phyloP scores from a whole-genome alignment of 2,113 vertebrate genomes.

The Mesembrinibis cayennensis region DNA sequence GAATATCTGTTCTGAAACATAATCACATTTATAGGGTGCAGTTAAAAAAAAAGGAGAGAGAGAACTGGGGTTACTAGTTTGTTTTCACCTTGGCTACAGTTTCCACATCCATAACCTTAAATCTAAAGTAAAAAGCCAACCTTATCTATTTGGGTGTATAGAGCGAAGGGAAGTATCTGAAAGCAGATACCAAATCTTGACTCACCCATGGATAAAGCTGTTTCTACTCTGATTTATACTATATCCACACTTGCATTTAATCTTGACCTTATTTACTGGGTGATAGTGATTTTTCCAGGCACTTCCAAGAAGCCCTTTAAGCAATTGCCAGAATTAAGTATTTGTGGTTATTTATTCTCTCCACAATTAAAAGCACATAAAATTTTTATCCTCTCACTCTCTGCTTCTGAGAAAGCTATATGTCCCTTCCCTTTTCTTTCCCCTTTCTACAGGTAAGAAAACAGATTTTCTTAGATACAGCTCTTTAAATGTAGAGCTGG shows the following conservation, averaged over 20 bases:
- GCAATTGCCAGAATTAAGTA: neutral
- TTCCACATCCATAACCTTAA: neutral
- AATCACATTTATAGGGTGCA: neutral
- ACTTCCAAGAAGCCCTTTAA: neutral
- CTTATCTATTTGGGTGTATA: neutral
- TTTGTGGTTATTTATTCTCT: neutral
- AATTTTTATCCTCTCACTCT: neutral
- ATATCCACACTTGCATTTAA: neutral
- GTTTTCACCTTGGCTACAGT: neutral
- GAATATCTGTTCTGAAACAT: neutral
- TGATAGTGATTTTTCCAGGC: neutral
- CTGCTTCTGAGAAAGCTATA: neutral
- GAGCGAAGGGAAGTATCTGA: neutral
- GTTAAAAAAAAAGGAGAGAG: neutral
- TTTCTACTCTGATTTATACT: neutral
- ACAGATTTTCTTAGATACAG: neutral
- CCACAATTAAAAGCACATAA: neutral
- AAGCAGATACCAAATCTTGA: neutral
- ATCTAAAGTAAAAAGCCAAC: neutral
- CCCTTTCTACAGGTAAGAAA: neutral
- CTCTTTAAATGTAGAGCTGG: neutral
- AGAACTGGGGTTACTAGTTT: neutral
- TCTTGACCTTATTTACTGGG: neutral
- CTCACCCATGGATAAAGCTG: neutral
- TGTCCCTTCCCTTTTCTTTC: neutral